Evolutionary conservation across 2,113 vertebrate species (phyloP), one percentile per base, ranked within the genome.

Genomic region (Patagioenas fasciata): DNA sequence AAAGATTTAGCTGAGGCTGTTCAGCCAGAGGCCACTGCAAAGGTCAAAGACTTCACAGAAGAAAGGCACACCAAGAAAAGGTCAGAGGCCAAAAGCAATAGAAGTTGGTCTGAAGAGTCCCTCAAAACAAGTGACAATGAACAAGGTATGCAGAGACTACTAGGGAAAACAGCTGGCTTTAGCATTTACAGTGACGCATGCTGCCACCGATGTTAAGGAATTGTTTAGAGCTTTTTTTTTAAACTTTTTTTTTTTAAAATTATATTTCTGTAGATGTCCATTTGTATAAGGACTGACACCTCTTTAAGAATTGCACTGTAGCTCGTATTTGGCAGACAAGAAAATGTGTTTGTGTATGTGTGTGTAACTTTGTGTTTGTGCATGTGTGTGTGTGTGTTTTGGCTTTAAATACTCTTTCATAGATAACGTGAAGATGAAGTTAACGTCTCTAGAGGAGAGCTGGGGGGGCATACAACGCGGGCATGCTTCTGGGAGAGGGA

Each of bases 31-130:
- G 97, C 96, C 95, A 97, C 97, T 88, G 92, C 98, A 97, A 98
- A 98, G 98, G 97, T 98, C 97, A 98, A 98, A 97, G 97, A 95
- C 96, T 97, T 97, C 97, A 96, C 97, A 13, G 99, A 99, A 95
- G 99, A 99, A 97, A 98, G 98, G 96, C 97, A 98, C n/a, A 94
- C 97, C 90, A 98, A 97, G 89, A 98, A 99, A 98, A 98, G 98
- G 97, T 97, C 98, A 91, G 99, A 99, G 98, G 96, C 97, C 97
- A 98, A 98, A 98, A 98, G 98, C 98, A 99, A 98, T 98, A 98
- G 98, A 98, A 98, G 98, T 97, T 99, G 99, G 98, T 98, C 97
- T 88, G 98, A 99, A 96, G 99, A 99, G 97, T 98, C 98, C 96
- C 97, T 99, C 88, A 99, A 98, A 97, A 98, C 98, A 97, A 98